Evolutionary conservation across 2,888 invertebrate genomes (phyloP).

Genomic region (Andrena chrysosceles): DNA sequence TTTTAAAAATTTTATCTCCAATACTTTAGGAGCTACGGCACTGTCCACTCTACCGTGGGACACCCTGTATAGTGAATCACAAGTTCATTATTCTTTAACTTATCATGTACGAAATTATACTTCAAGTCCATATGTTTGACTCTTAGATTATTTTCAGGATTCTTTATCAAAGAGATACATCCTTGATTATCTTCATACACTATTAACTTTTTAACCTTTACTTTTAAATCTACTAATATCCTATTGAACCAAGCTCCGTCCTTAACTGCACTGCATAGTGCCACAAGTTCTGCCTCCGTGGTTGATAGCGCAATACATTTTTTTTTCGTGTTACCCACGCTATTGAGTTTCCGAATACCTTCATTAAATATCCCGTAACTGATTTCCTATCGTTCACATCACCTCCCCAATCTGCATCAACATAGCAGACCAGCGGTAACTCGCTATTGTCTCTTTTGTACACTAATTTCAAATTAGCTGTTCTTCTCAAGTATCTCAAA

Average conservation of each 20-base stretch:
- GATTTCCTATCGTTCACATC: slow-evolving; percentile 29
- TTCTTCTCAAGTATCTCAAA: slow-evolving; percentile 9
- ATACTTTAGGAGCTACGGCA: too few relatives aligned
- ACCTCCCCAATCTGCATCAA: slow-evolving; percentile 32
- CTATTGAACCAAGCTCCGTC: slow-evolving; percentile 4
- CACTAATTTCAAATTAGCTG: background rate
- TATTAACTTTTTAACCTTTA: background rate
- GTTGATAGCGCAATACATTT: slow-evolving; percentile 17
- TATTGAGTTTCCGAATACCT: slow-evolving; percentile 5
- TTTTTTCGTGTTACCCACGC: slow-evolving; percentile 20
- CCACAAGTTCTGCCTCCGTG: background rate
- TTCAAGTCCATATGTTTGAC: slow-evolving; percentile 5
- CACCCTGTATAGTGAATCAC: background rate
- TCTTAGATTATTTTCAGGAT: background rate
- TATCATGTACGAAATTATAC: background rate
- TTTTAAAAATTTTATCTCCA: too few relatives aligned
- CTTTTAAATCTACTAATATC: background rate
- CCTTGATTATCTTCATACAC: slow-evolving; percentile 12
- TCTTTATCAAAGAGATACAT: background rate
- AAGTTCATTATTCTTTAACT: background rate
- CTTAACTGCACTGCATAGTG: background rate
- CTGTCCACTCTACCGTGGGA: too few relatives aligned
- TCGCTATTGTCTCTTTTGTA: background rate
- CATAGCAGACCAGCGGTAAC: slow-evolving; percentile 2
- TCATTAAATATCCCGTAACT: slow-evolving; percentile 5